phyloP scores from a whole-genome alignment of 2,113 vertebrate species.

The Capreolus pygargus region DNA sequence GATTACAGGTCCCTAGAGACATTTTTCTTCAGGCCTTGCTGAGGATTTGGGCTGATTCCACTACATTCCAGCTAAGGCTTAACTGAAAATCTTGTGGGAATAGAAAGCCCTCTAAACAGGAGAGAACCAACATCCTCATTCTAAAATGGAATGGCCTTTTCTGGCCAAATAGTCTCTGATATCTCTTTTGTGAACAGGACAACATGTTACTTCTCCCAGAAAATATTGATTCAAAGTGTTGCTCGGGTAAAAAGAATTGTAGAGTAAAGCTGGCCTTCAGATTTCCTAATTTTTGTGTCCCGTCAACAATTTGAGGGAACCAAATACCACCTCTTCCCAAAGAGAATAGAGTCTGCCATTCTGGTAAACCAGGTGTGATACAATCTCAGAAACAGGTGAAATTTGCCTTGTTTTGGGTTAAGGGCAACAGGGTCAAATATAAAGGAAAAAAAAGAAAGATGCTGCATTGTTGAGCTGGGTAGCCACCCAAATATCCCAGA shows the following conservation, averaged over 20 bases:
- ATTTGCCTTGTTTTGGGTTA: background rate
- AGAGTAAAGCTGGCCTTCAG: background rate
- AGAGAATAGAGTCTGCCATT: background rate
- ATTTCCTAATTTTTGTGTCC: background rate
- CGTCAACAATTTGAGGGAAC: background rate
- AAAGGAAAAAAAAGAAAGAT: conserved; percentile 38
- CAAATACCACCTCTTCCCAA: background rate
- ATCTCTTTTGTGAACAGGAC: background rate
- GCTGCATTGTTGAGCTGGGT: conserved; percentile 5
- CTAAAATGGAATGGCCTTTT: background rate
- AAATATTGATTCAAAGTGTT: background rate
- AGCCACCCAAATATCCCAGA: conserved; percentile 15
- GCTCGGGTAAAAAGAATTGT: background rate
- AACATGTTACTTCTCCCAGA: background rate
- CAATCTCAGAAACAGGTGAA: background rate
- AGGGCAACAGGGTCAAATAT: background rate
- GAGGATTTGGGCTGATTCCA: background rate
- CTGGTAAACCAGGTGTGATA: background rate
- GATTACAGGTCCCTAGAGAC: background rate
- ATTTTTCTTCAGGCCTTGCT: background rate
- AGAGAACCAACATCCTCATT: background rate
- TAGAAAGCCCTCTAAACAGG: background rate
- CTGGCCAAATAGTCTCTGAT: background rate
- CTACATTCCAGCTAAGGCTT: conserved; percentile 20
- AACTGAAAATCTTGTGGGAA: background rate